Evolutionary conservation across 2,888 invertebrate species (phyloP), one percentile per base, ranked within the genome.

Genomic region (Drosophila koepferae): DNA sequence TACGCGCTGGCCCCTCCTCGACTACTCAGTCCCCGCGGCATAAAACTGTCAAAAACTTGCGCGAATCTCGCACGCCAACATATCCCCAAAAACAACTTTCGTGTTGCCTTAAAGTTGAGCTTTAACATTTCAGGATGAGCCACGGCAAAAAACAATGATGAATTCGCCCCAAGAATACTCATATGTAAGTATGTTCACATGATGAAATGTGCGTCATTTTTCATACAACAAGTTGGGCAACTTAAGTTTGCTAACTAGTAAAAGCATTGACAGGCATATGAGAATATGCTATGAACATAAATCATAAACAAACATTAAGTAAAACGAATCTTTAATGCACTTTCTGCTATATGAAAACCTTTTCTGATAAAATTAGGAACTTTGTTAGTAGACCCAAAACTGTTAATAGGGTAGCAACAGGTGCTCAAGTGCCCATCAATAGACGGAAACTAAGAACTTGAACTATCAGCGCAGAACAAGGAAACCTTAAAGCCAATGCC

Each of bases 1-100:
- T 20, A n/a, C 38, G 14, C 20, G 46, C 23, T n/a, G n/a, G 4
- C 8, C 8, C 16, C 12, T 38, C 23, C 28, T 28, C 28, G 6
- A 5, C 28, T 28, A 7, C 14, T 16, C 49, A 67, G 48, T 58
- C 54, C 68, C 63, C 36, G 46, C 61, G 66, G 77, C 73, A 85
- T 70, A 69, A 88, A 82, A 82, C 89, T 83, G 83, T 82, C 83
- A 86, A 74, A 74, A 84, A 78, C 82, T 81, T 78, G 61, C 67
- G 44, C 67, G 76, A 78, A 68, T 63, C 76, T 75, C 62, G 51
- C 76, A 80, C 68, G 54, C 80, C 72, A 54, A 48, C 46, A 64
- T 41, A 28, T 16, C 16, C 14, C 10, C 53, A 20, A 49, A 53
- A n/a, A 41, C 34, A 41, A 65, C 31, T 55, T 40, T 51, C 20